A percentile compares a stretch with the other conserved stretches of the same genome.
These are phyloP conservation scores for Isaurus tuberculatus DNA, from an alignment of 92 coral and sea anemone species.

Conservation along the genomic window DNA sequence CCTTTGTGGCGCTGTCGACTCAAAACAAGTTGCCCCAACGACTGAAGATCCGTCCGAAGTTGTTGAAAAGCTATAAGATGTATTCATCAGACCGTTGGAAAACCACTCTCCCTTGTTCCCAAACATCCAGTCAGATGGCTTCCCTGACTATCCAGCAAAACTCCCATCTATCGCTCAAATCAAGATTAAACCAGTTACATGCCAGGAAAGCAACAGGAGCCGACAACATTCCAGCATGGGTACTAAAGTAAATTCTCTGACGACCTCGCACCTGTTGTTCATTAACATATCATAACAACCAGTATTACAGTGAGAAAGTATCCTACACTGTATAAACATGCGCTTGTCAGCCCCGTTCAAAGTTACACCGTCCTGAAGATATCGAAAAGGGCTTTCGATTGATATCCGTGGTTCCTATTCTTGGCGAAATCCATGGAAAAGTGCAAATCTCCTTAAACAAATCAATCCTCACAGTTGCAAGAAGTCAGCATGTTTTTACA, in stretches of 20 bases:
- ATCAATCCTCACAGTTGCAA: not conserved
- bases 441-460: not conserved
- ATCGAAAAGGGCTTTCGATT: not conserved
- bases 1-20: constrained; percentile 47
- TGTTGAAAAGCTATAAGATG: constrained; percentile 37
- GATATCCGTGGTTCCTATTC: not conserved
- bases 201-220: not conserved
- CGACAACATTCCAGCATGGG: not conserved
- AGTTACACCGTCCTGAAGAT: constrained; percentile 21
- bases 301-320: not conserved
- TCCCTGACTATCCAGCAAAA: not conserved
- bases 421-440: not conserved
- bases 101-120: constrained; percentile 16
- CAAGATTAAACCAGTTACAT: not conserved
- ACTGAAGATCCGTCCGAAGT: constrained; percentile 15
- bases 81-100: not conserved
- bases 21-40: not conserved
- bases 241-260: not conserved
- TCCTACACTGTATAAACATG: too few species aligned
- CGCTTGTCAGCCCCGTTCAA: constrained; percentile 12
- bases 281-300: not conserved
- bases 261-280: not conserved
- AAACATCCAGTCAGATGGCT: not conserved
- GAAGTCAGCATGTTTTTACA: not conserved
- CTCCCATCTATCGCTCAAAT: not conserved